Conservation (phyloP, 2,113 vertebrate species). For the Ascaphus truei region DNA sequence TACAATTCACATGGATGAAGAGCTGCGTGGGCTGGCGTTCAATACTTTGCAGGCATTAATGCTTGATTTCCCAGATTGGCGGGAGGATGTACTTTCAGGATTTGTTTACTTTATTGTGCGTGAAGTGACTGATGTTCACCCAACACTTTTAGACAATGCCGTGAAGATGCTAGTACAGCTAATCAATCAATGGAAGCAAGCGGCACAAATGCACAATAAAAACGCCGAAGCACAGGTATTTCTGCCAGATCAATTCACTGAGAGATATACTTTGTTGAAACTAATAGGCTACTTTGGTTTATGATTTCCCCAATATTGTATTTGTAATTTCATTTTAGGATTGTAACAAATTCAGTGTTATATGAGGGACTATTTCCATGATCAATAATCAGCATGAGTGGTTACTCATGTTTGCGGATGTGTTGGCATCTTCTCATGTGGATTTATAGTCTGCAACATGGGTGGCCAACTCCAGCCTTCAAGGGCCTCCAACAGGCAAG, state of each 20-base stretch:
- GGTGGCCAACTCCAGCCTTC: too few species aligned
- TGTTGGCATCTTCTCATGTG: too few species aligned
- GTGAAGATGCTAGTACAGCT: slow-evolving; percentile 97
- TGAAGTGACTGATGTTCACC: slow-evolving; percentile 93
- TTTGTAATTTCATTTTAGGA: too few species aligned
- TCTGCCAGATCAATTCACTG: background rate
- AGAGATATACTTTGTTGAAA: too few species aligned
- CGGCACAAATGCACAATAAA: slow-evolving; percentile 86
- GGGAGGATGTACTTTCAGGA: slow-evolving; percentile 94
- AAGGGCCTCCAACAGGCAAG: too few species aligned
- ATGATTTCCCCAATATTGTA: too few species aligned
- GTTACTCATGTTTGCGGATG: too few species aligned
- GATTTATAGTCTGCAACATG: too few species aligned
- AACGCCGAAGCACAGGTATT: slow-evolving; percentile 81
- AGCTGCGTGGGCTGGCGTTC: slow-evolving; percentile 93
- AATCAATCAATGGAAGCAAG: slow-evolving; percentile 94
- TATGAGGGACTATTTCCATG: too few species aligned
- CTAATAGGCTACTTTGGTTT: too few species aligned
- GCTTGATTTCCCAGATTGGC: slow-evolving; percentile 96
- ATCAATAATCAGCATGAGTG: too few species aligned
- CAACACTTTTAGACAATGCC: slow-evolving; percentile 91
- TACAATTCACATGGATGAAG: slow-evolving; percentile 98
- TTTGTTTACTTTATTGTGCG: slow-evolving; percentile 95
- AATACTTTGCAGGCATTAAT: slow-evolving; percentile 95
- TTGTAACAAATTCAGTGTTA: too few species aligned